A percentile compares a stretch with the other conserved stretches of the same genome.
phyloP scores from a whole-genome alignment of 2,797 vertebrate genomes.

The Chromobotia macracanthus region DNA sequence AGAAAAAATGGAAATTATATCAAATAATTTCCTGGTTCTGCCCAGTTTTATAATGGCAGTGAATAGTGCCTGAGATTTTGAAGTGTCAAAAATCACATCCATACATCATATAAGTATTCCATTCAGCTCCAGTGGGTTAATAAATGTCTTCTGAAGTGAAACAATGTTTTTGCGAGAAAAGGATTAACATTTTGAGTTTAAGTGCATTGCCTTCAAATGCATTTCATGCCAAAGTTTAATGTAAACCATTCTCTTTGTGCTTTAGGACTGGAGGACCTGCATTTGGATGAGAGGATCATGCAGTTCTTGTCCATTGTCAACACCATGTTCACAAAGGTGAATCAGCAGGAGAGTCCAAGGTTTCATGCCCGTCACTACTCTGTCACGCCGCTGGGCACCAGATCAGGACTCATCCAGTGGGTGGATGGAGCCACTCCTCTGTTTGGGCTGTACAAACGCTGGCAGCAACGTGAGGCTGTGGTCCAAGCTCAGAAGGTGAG shows the following conservation, averaged over 20 bases:
- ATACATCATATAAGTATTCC: too few species aligned
- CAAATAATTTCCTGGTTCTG: too few species aligned
- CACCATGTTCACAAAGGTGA: conserved; percentile 99
- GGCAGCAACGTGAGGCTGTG: conserved; percentile 95
- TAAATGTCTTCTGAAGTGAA: too few species aligned
- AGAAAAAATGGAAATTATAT: too few species aligned
- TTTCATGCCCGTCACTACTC: conserved; percentile 97
- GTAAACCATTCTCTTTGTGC: not conserved
- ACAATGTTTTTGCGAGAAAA: too few species aligned
- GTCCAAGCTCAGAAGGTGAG: conserved; percentile 94
- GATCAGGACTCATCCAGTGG: conserved; percentile 98
- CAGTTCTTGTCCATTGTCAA: conserved; percentile 98
- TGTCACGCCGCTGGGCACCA: conserved; percentile 92
- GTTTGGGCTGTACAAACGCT: conserved; percentile 97
- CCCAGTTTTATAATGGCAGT: too few species aligned
- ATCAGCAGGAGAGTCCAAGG: conserved; percentile 91
- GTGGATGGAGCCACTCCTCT: conserved; percentile 96
- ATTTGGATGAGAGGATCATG: conserved; percentile 98
- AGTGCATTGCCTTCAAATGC: not conserved
- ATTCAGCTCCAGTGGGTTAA: too few species aligned
- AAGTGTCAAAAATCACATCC: too few species aligned
- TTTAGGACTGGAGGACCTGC: conserved; percentile 93
- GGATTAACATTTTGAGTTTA: too few species aligned
- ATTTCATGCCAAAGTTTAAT: not conserved
- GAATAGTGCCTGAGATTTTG: too few species aligned